These are phyloP conservation scores for Crotalus adamanteus DNA, from an alignment of 2,797 vertebrate species.

Conservation along the genomic window DNA sequence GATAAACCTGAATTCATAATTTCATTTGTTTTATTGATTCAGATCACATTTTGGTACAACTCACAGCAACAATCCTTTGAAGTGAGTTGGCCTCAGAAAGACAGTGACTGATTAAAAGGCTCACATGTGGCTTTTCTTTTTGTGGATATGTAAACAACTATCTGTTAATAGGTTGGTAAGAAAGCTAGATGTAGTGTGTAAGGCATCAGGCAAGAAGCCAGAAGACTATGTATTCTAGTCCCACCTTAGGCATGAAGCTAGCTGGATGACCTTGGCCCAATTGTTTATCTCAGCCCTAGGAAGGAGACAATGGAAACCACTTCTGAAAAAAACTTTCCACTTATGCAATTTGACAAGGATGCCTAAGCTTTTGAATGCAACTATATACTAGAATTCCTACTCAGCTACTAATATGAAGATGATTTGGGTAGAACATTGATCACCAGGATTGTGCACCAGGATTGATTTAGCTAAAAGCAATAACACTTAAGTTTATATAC, in stretches of 20 bases:
- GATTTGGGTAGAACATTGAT: neutral
- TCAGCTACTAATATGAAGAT: neutral
- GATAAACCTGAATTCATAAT: too few relatives aligned
- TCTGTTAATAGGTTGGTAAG: neutral
- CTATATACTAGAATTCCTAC: neutral
- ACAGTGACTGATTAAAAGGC: neutral
- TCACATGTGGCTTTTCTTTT: neutral
- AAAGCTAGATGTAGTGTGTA: too few relatives aligned
- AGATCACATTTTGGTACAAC: neutral
- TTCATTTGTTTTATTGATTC: neutral
- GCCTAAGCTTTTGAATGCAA: neutral
- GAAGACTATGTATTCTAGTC: too few relatives aligned
- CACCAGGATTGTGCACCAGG: neutral
- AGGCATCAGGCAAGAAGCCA: too few relatives aligned
- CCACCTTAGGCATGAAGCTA: too few relatives aligned
- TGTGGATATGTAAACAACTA: neutral
- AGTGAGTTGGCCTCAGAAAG: neutral
- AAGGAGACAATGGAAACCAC: too few relatives aligned
- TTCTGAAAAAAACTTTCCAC: too few relatives aligned
- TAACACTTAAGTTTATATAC: too few relatives aligned
- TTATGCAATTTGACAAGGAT: neutral
- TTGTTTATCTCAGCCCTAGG: too few relatives aligned
- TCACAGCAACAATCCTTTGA: neutral
- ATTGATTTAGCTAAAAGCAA: neutral
- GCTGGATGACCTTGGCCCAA: too few relatives aligned